Conservation (phyloP, 2,797 vertebrate genomes). For the Periophthalmus magnuspinnatus region DNA sequence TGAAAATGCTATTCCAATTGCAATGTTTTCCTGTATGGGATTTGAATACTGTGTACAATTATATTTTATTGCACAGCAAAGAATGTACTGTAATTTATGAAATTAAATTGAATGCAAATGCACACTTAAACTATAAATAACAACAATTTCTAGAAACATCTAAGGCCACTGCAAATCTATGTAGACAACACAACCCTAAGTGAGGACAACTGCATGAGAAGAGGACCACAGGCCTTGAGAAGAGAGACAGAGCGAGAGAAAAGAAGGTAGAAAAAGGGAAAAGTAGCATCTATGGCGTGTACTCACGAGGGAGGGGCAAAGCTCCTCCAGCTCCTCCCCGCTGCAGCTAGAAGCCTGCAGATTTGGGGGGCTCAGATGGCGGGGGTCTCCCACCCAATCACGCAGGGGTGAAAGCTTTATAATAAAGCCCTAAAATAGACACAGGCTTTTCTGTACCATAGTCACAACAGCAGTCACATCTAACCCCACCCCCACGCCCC, state of each 20-base stretch:
- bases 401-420: conserved; percentile 98
- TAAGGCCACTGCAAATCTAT: conserved; percentile 38
- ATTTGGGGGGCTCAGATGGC: conserved; percentile 98
- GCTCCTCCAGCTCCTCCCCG: conserved; percentile 96
- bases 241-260: conserved; percentile 45
- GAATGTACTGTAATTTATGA: neutral
- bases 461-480: conserved; percentile 95
- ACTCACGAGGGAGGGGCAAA: conserved; percentile 99
- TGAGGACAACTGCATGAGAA: conserved; percentile 66
- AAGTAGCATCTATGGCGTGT: conserved; percentile 91
- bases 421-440: conserved; percentile 99
- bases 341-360: conserved; percentile 99
- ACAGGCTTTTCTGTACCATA: conserved; percentile 99
- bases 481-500: conserved; percentile 50
- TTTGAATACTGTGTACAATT: conserved; percentile 1
- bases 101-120: conserved; percentile 12
- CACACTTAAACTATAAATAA: conserved; percentile 32
- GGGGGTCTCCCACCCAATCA: conserved; percentile 97
- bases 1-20: neutral
- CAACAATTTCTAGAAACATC: conserved; percentile 47
- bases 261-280: conserved; percentile 65
- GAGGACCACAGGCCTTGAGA: conserved; percentile 66
- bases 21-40: neutral
- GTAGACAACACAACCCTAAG: conserved; percentile 60
- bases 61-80: neutral